A percentile compares a stretch with the other conserved stretches of the same genome.
Conservation (phyloP, 2,888 invertebrate species). For the Magallana nippona region DNA sequence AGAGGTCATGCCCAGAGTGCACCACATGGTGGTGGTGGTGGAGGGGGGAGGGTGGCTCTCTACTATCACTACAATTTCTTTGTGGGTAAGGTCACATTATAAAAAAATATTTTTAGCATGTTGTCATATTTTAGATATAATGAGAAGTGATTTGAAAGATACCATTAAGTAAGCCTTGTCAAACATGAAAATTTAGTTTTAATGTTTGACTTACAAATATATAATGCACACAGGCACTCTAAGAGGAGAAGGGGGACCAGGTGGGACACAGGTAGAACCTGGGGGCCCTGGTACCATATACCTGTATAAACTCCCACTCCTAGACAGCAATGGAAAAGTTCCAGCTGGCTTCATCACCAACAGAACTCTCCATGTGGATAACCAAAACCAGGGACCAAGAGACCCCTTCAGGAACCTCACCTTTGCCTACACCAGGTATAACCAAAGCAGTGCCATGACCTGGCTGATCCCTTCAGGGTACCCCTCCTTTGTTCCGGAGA, state of each 20-base stretch:
- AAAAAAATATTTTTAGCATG: not conserved
- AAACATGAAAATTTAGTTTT: too few relatives aligned
- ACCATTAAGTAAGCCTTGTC: too few relatives aligned
- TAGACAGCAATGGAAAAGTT: constrained; percentile 41
- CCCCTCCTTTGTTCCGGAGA: constrained; percentile 56
- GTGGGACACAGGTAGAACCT: constrained; percentile 59
- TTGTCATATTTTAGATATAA: not conserved
- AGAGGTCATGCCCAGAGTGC: constrained; percentile 58
- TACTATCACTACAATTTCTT: constrained; percentile 68
- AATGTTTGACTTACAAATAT: not conserved
- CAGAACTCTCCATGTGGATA: constrained; percentile 65
- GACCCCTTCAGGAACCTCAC: constrained; percentile 56
- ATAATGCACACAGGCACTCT: constrained; percentile 58
- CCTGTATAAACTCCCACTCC: constrained; percentile 62
- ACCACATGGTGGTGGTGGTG: constrained; percentile 67
- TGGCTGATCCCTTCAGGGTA: constrained; percentile 64
- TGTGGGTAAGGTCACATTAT: constrained; percentile 61
- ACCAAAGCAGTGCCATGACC: constrained; percentile 56
- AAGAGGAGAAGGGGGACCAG: constrained; percentile 60
- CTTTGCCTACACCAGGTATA: constrained; percentile 50
- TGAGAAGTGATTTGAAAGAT: too few relatives aligned
- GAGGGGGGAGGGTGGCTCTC: constrained; percentile 65
- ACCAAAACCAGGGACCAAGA: constrained; percentile 54
- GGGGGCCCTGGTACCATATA: constrained; percentile 71
- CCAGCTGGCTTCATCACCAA: constrained; percentile 57